Evolutionary conservation across 2,888 invertebrate species (phyloP), one percentile per base, ranked within the genome.

Genomic region (Melitaea athalia): DNA sequence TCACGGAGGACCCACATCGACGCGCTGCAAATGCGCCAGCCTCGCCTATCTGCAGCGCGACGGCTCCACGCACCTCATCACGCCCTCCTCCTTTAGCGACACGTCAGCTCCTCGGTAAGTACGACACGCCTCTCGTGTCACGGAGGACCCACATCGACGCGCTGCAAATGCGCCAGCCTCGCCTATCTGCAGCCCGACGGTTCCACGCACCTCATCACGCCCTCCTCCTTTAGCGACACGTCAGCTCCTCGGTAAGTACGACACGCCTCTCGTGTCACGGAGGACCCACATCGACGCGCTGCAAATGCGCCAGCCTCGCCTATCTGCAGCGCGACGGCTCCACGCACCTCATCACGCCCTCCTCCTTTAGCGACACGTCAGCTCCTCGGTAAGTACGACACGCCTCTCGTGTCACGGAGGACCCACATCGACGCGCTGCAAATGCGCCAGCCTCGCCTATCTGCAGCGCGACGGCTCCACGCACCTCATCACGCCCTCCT

Each of bases 1-100:
- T 24, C 24, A 24, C 31, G 85, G 91, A 1, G 93, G 93, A 12
- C 93, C 93, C 31, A 77, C 76, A 79, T 85, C 93, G 2, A 93
- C 93, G 73, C 93, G 92, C 57, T 87, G 82, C 76, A 95, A 89
- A 76, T 92, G 94, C 82, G 93, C 93, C 76, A 93, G 92, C 67
- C 95, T 95, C 93, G 95, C 95, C 3, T 96, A 96, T 82, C 91
- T 96, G 88, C 95, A 95, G 76, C 91, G 96, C 75, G 96, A 96
- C 85, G 96, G 96, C 52, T 95, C 95, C 77, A 95, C 94, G 77
- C 95, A 94, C 72, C 87, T 94, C 75, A 93, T 95, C 76, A 94
- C 94, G 31, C 93, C 94, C 0, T 91, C 93, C 1, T 89, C 93
- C 6, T 92, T 93, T 59, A 91, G 91, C 75, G 93, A 94, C 75